Evolutionary conservation across 2,797 vertebrate genomes (phyloP).

Genomic region (Oophaga sylvatica): DNA sequence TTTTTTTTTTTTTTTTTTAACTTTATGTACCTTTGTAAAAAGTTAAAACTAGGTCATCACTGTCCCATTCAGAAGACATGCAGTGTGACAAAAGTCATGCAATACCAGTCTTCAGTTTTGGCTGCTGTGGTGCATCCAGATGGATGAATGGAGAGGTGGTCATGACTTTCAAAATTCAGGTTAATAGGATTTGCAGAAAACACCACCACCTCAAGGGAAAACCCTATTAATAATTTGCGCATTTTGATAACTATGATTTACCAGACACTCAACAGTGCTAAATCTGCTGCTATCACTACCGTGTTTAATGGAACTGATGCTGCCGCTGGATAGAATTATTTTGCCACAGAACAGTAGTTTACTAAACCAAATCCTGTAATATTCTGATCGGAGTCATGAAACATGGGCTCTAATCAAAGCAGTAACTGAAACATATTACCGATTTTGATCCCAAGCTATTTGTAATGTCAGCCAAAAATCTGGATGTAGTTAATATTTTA

Average conservation of each 20-base stretch:
- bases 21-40: too few species aligned
- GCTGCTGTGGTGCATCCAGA: too few species aligned
- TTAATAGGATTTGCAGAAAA: background rate
- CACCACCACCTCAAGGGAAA: background rate
- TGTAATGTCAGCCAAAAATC: slow-evolving; percentile 37
- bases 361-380: slow-evolving; percentile 65
- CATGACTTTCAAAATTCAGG: background rate
- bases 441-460: slow-evolving; percentile 28
- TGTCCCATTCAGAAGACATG: too few species aligned
- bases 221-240: background rate
- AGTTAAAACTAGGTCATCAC: too few species aligned
- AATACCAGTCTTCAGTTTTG: too few species aligned
- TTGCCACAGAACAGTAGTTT: slow-evolving; percentile 66
- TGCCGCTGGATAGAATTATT: slow-evolving; percentile 31
- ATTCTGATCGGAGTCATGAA: slow-evolving; percentile 33
- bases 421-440: slow-evolving; percentile 32
- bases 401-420: slow-evolving; percentile 30
- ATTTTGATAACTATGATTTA: background rate
- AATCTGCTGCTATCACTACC: background rate
- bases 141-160: too few species aligned
- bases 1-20: too few species aligned
- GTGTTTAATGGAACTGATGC: background rate
- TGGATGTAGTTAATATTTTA: slow-evolving; percentile 53
- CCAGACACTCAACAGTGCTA: background rate
- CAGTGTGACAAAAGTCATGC: too few species aligned